Conservation (phyloP, 2,113 vertebrate genomes). For the Pterocles gutturalis region DNA sequence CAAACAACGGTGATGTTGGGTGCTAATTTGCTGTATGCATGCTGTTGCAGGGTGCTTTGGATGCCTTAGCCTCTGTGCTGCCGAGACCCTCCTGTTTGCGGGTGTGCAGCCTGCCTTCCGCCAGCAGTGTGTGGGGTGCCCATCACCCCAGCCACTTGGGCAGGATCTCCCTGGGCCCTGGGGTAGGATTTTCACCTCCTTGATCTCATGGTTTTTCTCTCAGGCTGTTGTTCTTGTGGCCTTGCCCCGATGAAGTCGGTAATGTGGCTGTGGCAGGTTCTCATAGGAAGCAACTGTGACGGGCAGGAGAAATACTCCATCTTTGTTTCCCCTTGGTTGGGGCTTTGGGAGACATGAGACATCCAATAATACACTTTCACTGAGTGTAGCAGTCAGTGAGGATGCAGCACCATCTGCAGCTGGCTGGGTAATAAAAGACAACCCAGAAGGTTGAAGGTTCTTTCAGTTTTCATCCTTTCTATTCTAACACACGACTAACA, state of each 20-base stretch:
- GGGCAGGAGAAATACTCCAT: not conserved
- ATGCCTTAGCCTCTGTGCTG: not conserved
- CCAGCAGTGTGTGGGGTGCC: not conserved
- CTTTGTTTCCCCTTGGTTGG: not conserved
- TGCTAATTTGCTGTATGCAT: not conserved
- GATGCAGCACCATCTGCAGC: no score
- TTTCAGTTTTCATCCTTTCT: not conserved
- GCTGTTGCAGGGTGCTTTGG: not conserved
- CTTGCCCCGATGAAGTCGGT: not conserved
- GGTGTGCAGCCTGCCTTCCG: not conserved
- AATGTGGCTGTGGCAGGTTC: not conserved
- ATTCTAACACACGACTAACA: not conserved
- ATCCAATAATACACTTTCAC: not conserved
- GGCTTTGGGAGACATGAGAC: not conserved
- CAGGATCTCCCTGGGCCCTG: not conserved
- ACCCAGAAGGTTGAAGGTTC: not conserved
- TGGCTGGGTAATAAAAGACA: not conserved
- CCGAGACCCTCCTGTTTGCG: not conserved
- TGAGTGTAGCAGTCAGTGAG: no score
- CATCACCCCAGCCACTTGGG: not conserved
- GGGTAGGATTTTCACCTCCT: not conserved
- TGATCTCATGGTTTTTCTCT: not conserved
- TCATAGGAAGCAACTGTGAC: not conserved
- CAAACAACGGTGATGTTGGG: accelerated
- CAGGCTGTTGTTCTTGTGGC: accelerated